Evolutionary conservation across 2,888 invertebrate species (phyloP), one percentile per base, ranked within the genome.

Genomic region (Odontocerum albicorne): DNA sequence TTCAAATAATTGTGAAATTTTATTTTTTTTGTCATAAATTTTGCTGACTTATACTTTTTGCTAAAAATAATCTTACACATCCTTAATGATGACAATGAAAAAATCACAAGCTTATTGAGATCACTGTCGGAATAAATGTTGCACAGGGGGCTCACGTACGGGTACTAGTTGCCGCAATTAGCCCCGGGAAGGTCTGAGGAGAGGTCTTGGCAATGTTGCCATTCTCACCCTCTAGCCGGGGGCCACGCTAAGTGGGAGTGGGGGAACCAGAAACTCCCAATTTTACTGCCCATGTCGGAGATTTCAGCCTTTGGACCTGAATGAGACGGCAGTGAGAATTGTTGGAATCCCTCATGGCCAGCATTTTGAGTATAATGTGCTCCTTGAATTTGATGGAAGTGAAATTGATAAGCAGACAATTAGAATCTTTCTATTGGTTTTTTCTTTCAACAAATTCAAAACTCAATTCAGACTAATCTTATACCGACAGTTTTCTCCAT

Each of bases 391-490:
- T 54, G 45, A n/a, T n/a, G n/a, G n/a, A n/a, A n/a, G n/a, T n/a
- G n/a, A n/a, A n/a, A n/a, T n/a, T n/a, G n/a, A n/a, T n/a, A n/a
- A n/a, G n/a, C n/a, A n/a, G n/a, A n/a, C n/a, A n/a, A n/a, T n/a
- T n/a, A n/a, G n/a, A n/a, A n/a, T n/a, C n/a, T n/a, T n/a, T n/a
- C n/a, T n/a, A n/a, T n/a, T n/a, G n/a, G n/a, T n/a, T n/a, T n/a
- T n/a, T n/a, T n/a, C n/a, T n/a, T n/a, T n/a, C n/a, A n/a, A n/a
- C n/a, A 21, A 20, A 67, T 72, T 76, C 76, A 85, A 73, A 88
- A 88, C 88, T 88, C 87, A 87, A 88, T 88, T 88, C 88, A 88
- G 88, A 88, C 88, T 88, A 88, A 77, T 88, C 86, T 87, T 82
- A 80, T 74, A 77, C 83, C 85, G 84, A 79, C 79, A 33, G 22